Conservation (phyloP, 2,113 vertebrate genomes). For the Pseudopipra pipra region DNA sequence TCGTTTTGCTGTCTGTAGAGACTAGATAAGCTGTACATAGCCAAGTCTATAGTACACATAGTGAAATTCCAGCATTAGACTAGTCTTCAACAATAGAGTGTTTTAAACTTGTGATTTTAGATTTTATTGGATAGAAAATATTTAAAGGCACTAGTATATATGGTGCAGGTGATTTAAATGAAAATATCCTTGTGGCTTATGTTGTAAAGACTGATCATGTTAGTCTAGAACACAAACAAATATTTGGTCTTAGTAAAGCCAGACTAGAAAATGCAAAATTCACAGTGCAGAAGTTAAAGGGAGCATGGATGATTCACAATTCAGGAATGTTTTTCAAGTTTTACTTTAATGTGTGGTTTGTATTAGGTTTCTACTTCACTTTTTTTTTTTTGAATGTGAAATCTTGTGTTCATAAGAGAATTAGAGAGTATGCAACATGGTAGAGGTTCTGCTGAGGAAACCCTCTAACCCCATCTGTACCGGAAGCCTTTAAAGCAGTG, state of each 20-base stretch:
- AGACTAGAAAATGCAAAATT: background rate
- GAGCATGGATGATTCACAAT: background rate
- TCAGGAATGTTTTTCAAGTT: background rate
- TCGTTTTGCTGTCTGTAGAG: background rate
- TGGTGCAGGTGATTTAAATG: background rate
- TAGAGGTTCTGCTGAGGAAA: background rate
- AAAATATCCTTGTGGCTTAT: background rate
- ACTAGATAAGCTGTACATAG: background rate
- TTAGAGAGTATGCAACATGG: background rate
- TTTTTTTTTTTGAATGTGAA: background rate
- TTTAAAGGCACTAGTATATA: background rate
- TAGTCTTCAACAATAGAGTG: background rate
- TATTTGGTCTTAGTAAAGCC: background rate
- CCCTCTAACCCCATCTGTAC: background rate
- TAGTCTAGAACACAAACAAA: background rate
- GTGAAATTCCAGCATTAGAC: background rate
- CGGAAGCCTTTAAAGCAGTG: background rate
- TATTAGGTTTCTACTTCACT: background rate
- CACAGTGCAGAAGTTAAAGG: background rate
- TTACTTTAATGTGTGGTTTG: background rate
- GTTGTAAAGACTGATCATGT: background rate
- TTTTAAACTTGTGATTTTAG: background rate
- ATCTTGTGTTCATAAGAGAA: background rate
- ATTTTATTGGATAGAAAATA: background rate
- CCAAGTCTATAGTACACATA: fast-evolving